These are phyloP conservation scores for Folsomia manolachei DNA, from an alignment of 2,888 invertebrate genomes.

Conservation along the genomic window DNA sequence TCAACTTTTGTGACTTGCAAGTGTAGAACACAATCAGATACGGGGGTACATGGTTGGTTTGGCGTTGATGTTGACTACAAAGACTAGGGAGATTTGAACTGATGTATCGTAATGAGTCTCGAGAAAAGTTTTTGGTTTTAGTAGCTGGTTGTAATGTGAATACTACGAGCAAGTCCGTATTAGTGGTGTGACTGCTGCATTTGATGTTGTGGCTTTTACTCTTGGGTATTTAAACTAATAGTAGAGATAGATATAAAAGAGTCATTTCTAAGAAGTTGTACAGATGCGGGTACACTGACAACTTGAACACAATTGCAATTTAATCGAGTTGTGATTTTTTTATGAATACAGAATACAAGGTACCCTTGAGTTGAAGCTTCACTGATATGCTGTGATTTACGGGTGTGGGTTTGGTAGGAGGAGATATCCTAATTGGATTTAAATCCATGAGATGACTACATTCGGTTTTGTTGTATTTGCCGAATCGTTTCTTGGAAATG, in stretches of 20 bases:
- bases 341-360: background rate
- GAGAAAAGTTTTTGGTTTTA: background rate
- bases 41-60: background rate
- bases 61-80: background rate
- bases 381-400: background rate
- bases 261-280: background rate
- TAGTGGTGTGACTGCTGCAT: background rate
- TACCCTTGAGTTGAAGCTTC: background rate
- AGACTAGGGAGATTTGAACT: background rate
- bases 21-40: conserved; percentile 18
- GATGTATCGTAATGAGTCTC: background rate
- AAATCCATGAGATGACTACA: background rate
- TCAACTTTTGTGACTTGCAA: background rate
- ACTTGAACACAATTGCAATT: background rate
- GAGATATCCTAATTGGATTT: background rate
- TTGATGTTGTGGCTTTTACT: background rate
- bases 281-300: too few species aligned
- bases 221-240: background rate
- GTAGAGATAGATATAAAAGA: too few species aligned
- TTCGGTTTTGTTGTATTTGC: background rate
- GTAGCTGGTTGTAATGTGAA: background rate
- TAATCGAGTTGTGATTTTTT: background rate
- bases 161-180: background rate
- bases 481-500: background rate
- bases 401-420: background rate